Evolutionary conservation across 2,888 invertebrate species (phyloP).

Genomic region (Caenorhabditis panamensis): DNA sequence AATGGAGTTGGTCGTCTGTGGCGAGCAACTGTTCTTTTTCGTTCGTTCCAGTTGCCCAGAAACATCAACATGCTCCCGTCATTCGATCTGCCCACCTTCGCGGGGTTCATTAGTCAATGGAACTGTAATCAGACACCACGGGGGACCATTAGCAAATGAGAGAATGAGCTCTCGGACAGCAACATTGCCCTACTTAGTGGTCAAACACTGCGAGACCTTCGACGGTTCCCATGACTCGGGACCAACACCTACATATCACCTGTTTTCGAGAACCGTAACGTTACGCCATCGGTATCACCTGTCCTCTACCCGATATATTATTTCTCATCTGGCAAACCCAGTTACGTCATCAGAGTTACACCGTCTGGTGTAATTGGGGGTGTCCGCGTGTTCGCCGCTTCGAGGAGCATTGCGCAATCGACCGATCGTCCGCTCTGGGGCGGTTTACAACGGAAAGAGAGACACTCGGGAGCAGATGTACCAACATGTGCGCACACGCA

Average conservation of each 20-base stretch:
- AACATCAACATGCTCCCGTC: background rate
- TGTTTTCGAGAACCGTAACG: slow-evolving; percentile 6
- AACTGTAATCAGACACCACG: slow-evolving; percentile 38
- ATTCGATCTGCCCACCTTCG: background rate
- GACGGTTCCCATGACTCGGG: too few species aligned
- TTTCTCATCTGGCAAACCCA: slow-evolving; percentile 17
- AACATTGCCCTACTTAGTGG: slow-evolving; percentile 23
- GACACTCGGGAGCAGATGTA: slow-evolving; percentile 47
- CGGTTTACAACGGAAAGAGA: slow-evolving; percentile 40
- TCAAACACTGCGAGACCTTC: background rate
- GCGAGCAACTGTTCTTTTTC: slow-evolving; percentile 7
- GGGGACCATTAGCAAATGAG: slow-evolving; percentile 43
- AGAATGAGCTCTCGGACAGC: slow-evolving; percentile 19
- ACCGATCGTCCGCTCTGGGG: slow-evolving; percentile 24
- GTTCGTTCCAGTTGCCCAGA: background rate
- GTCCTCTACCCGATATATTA: slow-evolving; percentile 13
- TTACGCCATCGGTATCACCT: slow-evolving; percentile 38
- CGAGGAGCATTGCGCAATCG: slow-evolving; percentile 50
- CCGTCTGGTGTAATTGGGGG: slow-evolving; percentile 38
- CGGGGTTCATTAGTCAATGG: slow-evolving; percentile 16
- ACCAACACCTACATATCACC: slow-evolving; percentile 17
- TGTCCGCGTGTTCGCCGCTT: slow-evolving; percentile 15
- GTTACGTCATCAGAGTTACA: slow-evolving; percentile 22
- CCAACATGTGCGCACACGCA: slow-evolving; percentile 50
- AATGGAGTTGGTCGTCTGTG: background rate